A percentile compares a stretch with the other conserved stretches of the same genome.
Evolutionary conservation across 2,888 invertebrate genomes (phyloP).

Genomic region (Xylophagus ater): DNA sequence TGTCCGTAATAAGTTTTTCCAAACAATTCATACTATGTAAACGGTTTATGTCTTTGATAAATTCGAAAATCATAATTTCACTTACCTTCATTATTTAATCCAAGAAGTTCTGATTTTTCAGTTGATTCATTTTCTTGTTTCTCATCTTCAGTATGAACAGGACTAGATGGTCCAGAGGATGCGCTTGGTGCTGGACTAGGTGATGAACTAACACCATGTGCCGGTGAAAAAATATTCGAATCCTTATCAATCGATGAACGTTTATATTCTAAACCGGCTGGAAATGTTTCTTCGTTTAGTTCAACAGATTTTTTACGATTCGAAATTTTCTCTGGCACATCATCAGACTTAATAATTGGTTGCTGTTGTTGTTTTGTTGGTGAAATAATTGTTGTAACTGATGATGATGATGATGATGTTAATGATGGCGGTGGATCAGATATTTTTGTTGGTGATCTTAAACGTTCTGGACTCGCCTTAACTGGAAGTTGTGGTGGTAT

Average conservation of each 20-base stretch:
- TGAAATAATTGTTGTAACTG: constrained; percentile 20
- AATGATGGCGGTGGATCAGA: constrained; percentile 27
- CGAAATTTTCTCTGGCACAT: constrained; percentile 33
- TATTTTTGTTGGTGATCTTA: constrained; percentile 33
- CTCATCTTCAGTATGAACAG: constrained; percentile 40
- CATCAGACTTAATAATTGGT: constrained; percentile 19
- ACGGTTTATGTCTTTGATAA: no score
- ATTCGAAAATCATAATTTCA: constrained; percentile 9
- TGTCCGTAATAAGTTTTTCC: no score
- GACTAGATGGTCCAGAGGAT: constrained; percentile 39
- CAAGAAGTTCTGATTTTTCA: constrained; percentile 40
- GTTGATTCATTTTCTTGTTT: constrained; percentile 48
- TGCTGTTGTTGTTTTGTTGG: constrained; percentile 5
- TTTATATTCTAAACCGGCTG: constrained; percentile 21
- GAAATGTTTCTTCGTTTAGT: constrained; percentile 18
- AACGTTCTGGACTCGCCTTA: constrained; percentile 32
- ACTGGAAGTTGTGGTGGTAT: constrained; percentile 29
- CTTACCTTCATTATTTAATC: constrained; percentile 34
- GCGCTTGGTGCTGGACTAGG: constrained; percentile 34
- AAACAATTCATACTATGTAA: no score
- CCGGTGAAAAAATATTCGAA: constrained; percentile 20
- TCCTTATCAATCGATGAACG: constrained; percentile 30
- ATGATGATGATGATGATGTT: constrained; percentile 10
- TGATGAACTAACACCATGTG: constrained; percentile 26
- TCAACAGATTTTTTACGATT: constrained; percentile 36